Percentiles rank a stretch among this genome's conserved stretches.
These are phyloP conservation scores for Acestrorhynchus altus DNA, from an alignment of 2,797 vertebrate genomes.

Conservation along the genomic window DNA sequence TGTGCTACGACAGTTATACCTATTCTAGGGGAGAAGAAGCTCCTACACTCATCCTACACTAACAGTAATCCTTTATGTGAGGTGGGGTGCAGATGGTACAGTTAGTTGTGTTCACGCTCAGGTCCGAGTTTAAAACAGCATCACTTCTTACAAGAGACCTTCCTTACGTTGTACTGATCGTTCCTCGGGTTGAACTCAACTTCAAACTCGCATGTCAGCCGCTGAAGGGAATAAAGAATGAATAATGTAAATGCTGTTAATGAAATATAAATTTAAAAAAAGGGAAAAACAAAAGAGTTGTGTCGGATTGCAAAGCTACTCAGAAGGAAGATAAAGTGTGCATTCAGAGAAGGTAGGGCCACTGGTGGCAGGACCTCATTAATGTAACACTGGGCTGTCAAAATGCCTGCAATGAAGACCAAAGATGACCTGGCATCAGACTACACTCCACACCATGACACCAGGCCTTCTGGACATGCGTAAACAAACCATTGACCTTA, in stretches of 20 bases:
- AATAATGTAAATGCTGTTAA: neutral
- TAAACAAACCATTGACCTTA: no score
- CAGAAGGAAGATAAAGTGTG: no score
- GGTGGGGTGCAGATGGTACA: neutral
- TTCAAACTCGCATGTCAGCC: conserved; percentile 64
- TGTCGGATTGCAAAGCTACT: no score
- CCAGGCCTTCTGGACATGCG: no score
- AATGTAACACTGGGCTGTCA: no score
- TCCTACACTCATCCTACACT: neutral
- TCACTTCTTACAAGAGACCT: conserved; percentile 57
- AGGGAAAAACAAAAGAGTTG: no score
- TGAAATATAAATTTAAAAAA: no score
- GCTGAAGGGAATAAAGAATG: conserved; percentile 58
- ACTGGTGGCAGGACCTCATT: no score
- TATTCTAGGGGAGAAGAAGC: neutral
- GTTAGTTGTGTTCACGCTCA: neutral
- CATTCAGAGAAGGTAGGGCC: no score
- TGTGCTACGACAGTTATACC: neutral
- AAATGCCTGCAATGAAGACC: no score
- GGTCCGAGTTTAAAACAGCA: neutral
- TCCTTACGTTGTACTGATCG: conserved; percentile 46
- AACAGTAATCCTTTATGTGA: neutral
- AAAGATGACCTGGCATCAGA: no score
- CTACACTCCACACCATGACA: no score
- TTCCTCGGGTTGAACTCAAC: conserved; percentile 58